Percentiles rank a stretch among this genome's conserved stretches.
Conservation (phyloP, 1,140 invertebrate genomes). For the Propsilocerus akamusi region DNA sequence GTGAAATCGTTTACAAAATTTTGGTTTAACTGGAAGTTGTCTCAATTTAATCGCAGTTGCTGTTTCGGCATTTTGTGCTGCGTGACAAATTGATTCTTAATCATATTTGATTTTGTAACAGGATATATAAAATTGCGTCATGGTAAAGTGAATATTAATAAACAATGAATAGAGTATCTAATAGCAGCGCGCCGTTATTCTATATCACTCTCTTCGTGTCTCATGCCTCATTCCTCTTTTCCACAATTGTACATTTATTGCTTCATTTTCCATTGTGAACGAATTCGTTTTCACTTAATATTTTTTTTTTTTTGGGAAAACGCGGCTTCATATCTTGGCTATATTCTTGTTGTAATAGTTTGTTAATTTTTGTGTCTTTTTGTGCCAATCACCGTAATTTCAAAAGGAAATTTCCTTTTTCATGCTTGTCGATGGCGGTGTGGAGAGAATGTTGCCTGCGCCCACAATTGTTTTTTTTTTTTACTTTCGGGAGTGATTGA, state of each 20-base stretch:
- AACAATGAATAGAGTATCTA: not conserved
- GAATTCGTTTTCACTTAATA: not conserved
- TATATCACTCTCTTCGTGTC: not conserved
- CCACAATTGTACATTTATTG: not conserved
- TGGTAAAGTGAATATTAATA: constrained; percentile 4
- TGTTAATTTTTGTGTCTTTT: constrained; percentile 4
- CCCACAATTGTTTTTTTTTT: too few relatives aligned
- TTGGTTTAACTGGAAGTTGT: too few relatives aligned
- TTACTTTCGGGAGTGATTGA: too few relatives aligned
- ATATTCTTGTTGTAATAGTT: not conserved
- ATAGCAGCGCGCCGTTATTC: not conserved
- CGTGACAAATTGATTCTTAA: constrained; percentile 2
- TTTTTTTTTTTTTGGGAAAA: too few relatives aligned
- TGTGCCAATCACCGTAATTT: constrained; percentile 1
- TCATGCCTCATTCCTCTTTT: not conserved
- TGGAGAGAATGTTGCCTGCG: too few relatives aligned
- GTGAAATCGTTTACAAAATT: too few relatives aligned
- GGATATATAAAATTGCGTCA: constrained; percentile 2
- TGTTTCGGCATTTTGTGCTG: too few relatives aligned
- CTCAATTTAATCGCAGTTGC: too few relatives aligned
- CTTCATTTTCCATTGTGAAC: not conserved
- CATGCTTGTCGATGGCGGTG: too few relatives aligned
- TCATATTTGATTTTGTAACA: constrained; percentile 3
- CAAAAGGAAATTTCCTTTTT: constrained; percentile 1
- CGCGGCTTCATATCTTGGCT: not conserved